Evolutionary conservation across 2,113 vertebrate genomes (phyloP), one percentile per base, ranked within the genome.

Genomic region (Colistium nudipinnis): DNA sequence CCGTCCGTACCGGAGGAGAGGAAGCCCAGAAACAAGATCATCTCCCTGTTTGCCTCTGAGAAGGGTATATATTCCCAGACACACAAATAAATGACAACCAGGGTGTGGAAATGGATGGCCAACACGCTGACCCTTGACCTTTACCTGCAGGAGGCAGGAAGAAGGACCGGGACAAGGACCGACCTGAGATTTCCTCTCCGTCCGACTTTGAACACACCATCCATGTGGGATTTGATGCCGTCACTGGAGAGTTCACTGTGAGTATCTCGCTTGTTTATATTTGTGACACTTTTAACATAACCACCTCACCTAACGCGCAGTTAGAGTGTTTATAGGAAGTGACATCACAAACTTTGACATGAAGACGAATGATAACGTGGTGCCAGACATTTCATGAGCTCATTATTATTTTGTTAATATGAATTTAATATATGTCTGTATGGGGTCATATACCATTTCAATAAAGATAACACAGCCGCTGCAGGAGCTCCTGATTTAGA

Each of bases 171-270:
- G 97, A 99, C 78, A 99, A 97, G 81, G 97, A 99, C 77, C 91
- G 97, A 35, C 97, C 97, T 55, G 97, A 99, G 89, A 99, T 99
- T 84, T 99, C 97, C 31, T 95, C 94, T 0, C 97, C 97, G 0
- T 99, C 97, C 4, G 97, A 99, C 80, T 99, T 99, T 91, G 97
- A 99, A 56, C 97, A 99, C 41, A 99, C 97, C 44, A 98, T 99
- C 86, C 97, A 99, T 56, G 97, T 99, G 44, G 97, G 97, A 62
- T 99, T 99, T 57, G 97, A 98, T 89, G 94, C 97, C 1, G 96
- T 99, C 57, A 99, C 97, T 8, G 97, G 97, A 88, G 97, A 99
- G 88, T 99, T 99, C 89, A 99, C 97, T 62, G 97, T 98, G 88
- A 94, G 95, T 95, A 14, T 54, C 6, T 41, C 16, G 14, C 12